Evolutionary conservation across 2,888 invertebrate genomes (phyloP), one percentile per base, ranked within the genome.

Genomic region (Lepidocyrtinus sp.): DNA sequence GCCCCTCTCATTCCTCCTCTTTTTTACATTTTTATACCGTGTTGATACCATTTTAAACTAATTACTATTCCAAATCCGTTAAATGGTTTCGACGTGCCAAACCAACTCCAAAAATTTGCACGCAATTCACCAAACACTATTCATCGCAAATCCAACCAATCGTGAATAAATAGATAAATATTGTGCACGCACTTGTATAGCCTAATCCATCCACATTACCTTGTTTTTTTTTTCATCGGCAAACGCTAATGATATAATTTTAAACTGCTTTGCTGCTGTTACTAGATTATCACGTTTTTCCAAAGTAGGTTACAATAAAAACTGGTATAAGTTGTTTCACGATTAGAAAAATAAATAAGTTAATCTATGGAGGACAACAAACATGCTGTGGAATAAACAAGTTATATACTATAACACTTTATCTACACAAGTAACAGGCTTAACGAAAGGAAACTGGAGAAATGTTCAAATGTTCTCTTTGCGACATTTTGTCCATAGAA

Each of bases 281-380:
- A 36, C 12, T 5, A 36, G 36, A 36, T 36, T 9, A 36, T 36
- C 36, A 36, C 36, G 36, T 36, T 36, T 36, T 36, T 12, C 36
- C 12, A 9, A 36, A 9, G 7, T 36, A 36, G 36, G 36, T 36
- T 36, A 36, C 36, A 36, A 36, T 9, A 12, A 9, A 36, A 36
- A 9, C 5, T 36, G 12, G 7, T 36, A 9, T 36, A 36, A 9
- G 12, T 36, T 36, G 12, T 12, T 9, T 36, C 36, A 12, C 36
- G 12, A 36, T 12, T 36, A 36, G 36, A 36, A 5, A 36, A 36
- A 12, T 36, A 36, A 36, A 36, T 12, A 36, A 21, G 45, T 5
- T 46, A 45, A 45, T 67, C 46, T 67, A 67, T 67, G 19, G 36
- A 67, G 67, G 36, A 36, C 65, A 65, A 46, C 17, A 46, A n/a